These are phyloP conservation scores for Xerus rutilus DNA, from an alignment of 2,797 vertebrate genomes.

Conservation along the genomic window DNA sequence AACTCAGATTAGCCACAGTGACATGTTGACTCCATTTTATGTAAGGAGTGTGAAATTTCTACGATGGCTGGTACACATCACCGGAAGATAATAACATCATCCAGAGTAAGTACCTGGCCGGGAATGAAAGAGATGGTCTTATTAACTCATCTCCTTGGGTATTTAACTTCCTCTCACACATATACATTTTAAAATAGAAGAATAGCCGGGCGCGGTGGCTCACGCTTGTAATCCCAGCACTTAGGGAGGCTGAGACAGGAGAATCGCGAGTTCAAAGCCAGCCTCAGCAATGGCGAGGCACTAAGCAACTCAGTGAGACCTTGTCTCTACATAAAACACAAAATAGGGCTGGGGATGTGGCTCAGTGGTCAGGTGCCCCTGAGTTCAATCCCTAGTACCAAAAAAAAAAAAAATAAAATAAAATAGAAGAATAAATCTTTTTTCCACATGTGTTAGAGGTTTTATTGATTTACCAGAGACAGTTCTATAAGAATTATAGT, in stretches of 20 bases:
- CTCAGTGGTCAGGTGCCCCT: no score
- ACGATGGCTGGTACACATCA: not conserved
- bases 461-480: conserved; percentile 16
- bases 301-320: no score
- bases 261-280: no score
- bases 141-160: not conserved
- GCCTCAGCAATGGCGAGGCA: no score
- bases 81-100: not conserved
- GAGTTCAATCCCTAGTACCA: no score
- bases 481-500: not conserved
- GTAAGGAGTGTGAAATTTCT: no score
- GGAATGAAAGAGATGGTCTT: not conserved
- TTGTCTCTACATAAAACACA: no score
- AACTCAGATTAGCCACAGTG: not conserved
- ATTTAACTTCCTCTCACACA: not conserved
- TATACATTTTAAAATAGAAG: not conserved
- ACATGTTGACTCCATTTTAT: not conserved
- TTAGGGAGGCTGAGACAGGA: no score
- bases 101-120: not conserved
- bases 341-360: no score
- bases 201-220: no score
- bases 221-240: no score
- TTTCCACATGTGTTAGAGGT: conserved; percentile 16
- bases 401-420: no score
- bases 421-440: conserved; percentile 20